Evolutionary conservation across 2,888 invertebrate species (phyloP).

Genomic region (Meteorus colon): DNA sequence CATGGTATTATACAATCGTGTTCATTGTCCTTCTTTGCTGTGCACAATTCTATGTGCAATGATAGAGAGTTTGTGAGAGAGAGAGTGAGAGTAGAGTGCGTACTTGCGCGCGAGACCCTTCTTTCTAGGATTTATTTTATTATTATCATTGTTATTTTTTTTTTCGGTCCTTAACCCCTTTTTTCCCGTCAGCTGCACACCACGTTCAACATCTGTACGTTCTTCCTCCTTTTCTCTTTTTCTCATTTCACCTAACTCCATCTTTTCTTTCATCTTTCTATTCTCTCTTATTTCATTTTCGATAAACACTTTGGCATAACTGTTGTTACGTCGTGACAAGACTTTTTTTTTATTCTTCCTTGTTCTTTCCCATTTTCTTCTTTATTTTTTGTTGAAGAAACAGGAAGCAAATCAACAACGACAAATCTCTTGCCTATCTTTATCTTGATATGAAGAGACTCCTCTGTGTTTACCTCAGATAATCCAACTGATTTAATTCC

Average conservation of each 20-base stretch:
- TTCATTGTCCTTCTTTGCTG: constrained; percentile 6
- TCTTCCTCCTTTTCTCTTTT: constrained; percentile 45
- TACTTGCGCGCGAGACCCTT: constrained; percentile 9
- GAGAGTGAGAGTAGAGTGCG: constrained; percentile 16
- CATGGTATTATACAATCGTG: neutral
- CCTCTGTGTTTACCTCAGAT: constrained; percentile 3
- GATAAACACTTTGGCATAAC: constrained; percentile 30
- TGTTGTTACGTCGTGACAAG: constrained; percentile 12
- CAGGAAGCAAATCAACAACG: constrained; percentile 23
- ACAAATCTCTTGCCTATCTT: constrained; percentile 18
- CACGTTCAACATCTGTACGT: constrained; percentile 68
- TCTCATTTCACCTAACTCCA: constrained; percentile 38
- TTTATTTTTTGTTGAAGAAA: constrained; percentile 22
- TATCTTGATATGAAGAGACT: constrained; percentile 19
- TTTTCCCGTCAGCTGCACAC: constrained; percentile 70
- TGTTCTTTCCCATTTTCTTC: neutral
- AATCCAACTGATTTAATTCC: constrained; percentile 9
- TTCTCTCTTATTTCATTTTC: constrained; percentile 50
- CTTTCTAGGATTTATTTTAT: constrained; percentile 9
- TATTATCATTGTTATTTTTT: constrained; percentile 23
- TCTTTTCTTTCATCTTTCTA: constrained; percentile 40
- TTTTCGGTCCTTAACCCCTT: constrained; percentile 70
- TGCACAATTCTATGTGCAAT: neutral
- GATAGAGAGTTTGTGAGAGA: constrained; percentile 19
- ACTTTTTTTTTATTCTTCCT: constrained; percentile 1